A percentile compares a stretch with the other conserved stretches of the same genome.
phyloP scores from a whole-genome alignment of 2,113 vertebrate genomes.

The Takifugu flavidus region DNA sequence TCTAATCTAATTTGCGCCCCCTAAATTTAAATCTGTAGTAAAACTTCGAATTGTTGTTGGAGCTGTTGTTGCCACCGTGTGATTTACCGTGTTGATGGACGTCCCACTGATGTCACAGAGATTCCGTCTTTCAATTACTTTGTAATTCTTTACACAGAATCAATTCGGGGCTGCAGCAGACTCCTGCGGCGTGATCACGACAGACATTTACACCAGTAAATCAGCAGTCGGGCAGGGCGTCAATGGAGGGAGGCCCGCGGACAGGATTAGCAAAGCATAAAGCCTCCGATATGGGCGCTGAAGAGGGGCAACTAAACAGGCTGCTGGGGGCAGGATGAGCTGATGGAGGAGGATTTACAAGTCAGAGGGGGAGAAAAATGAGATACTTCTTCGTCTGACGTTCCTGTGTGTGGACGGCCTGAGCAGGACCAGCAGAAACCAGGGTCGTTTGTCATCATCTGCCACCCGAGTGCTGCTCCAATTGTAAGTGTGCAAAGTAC shows the following conservation, averaged over 20 bases:
- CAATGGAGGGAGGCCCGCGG: conserved; percentile 14
- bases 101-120: too few species aligned
- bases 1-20: background rate
- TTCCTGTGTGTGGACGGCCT: background rate
- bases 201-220: conserved; percentile 14
- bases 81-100: too few species aligned
- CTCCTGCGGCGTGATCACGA: conserved; percentile 16
- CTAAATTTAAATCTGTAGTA: background rate
- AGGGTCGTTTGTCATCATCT: background rate
- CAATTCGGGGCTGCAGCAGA: conserved; percentile 6
- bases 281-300: conserved; percentile 18
- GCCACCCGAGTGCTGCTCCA: too few species aligned
- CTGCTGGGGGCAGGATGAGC: conserved; percentile 16
- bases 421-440: conserved; percentile 6
- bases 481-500: too few species aligned
- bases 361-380: conserved; percentile 13
- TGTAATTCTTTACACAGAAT: conserved; percentile 3
- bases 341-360: conserved; percentile 3
- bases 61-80: too few species aligned
- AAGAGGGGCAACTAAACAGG: conserved; percentile 17
- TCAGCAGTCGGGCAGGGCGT: conserved; percentile 20
- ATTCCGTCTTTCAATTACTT: conserved; percentile 10
- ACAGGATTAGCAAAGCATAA: conserved; percentile 31
- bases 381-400: conserved; percentile 1
- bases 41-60: background rate